Base-by-base conservation (phyloP, 1,140 invertebrate species). In the Drosophila gunungcola region DNA sequence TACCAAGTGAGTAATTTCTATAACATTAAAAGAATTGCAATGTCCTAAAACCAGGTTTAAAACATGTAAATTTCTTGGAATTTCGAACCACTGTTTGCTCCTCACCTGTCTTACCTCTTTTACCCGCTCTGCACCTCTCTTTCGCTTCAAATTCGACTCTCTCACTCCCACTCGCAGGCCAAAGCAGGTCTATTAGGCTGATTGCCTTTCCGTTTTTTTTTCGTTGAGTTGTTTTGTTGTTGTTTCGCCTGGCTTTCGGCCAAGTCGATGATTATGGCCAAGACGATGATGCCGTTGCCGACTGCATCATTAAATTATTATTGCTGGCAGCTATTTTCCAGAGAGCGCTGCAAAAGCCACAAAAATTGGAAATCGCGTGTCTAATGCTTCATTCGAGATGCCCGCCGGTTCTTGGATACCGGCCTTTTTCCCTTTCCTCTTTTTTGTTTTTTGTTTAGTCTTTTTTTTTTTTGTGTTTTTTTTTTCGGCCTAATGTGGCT, bases 301-400 rank as follows among this genome's bases (percentile, higher is more conserved):
- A 73, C 79, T 83, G 75, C 83, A 89, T 89, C 79, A 88, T 88
- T 83, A 88, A 88, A 88, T 83, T 83, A 88, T 88, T 89, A 86
- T 88, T 86, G 74, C 82, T 73, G 60, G 13, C 51, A 68, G 79
- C 55, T 53, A 83, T 78, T 70, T 67, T 77, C 76, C 73, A 78
- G 16, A 74, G 16, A 56, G 27, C 54, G 27, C 54, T 39, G 52
- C 58, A 64, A 64, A 52, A 73, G 60, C 62, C 41, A 67, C 41
- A 79, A 61, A 79, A 75, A 75, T 88, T 79, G 64, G 55, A 79
- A 79, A 88, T 79, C 64, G 83, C 84, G 63, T 88, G 80, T 76
- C 83, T 83, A 83, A 88, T 89, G 79, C 72, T 64, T 41, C 61
- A 63, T 79, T 79, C 70, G 79, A 78, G 63, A 73, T 76, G 79